These are phyloP conservation scores for Dicycla oo DNA, from an alignment of 2,888 invertebrate species.

Conservation along the genomic window DNA sequence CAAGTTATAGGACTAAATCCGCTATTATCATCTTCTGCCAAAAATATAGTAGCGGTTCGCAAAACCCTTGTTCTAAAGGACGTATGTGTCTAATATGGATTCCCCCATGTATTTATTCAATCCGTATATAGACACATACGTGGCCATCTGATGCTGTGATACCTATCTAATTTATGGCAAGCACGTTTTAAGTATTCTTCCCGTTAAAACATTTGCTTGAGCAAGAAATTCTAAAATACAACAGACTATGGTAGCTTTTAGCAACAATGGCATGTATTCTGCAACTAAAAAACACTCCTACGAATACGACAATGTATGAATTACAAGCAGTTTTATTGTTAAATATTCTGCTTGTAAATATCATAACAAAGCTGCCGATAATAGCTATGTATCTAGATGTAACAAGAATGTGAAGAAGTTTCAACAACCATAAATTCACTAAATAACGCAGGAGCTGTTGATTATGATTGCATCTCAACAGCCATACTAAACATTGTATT, in stretches of 20 bases:
- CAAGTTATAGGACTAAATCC: background rate
- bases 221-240: background rate
- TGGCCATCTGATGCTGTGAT: background rate
- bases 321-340: conserved; percentile 37
- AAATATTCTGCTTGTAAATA: conserved; percentile 7
- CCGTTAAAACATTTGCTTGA: background rate
- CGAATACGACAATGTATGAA: conserved; percentile 38
- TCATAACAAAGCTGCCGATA: conserved; percentile 7
- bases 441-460: no score
- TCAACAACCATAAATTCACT: no score
- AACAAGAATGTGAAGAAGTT: no score
- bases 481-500: no score
- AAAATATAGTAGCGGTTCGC: background rate
- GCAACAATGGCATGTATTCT: conserved; percentile 32
- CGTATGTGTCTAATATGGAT: no score
- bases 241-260: background rate
- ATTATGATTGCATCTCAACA: no score
- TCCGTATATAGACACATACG: background rate
- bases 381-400: background rate
- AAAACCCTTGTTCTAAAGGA: background rate
- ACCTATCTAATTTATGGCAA: background rate
- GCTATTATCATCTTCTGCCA: background rate
- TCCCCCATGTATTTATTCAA: background rate
- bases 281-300: conserved; percentile 17
- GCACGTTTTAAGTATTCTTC: background rate